Percentiles rank a stretch among this genome's conserved stretches.
Conservation (phyloP, 1,140 invertebrate species). For the Paralvinella palmiformis region DNA sequence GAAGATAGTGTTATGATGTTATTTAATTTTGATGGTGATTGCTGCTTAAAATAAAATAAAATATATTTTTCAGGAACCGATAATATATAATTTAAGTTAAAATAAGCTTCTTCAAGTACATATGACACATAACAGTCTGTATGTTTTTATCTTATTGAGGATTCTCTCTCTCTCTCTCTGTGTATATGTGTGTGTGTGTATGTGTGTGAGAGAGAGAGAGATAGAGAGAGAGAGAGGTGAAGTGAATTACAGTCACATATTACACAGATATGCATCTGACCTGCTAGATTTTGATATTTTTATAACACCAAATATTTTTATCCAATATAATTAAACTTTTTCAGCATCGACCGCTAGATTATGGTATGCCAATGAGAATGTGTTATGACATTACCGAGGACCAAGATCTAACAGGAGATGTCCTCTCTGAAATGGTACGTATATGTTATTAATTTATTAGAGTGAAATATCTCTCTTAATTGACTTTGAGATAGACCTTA, state of each 20-base stretch:
- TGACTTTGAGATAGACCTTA: no score
- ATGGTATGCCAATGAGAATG: constrained; percentile 82
- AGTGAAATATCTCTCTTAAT: no score
- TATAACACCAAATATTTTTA: constrained; percentile 10
- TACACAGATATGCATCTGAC: no score
- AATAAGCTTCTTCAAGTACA: not conserved
- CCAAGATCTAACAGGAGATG: constrained; percentile 70
- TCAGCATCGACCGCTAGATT: constrained; percentile 74
- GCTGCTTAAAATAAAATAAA: not conserved
- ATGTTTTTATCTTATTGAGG: not conserved
- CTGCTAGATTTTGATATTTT: not conserved
- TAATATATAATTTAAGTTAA: not conserved
- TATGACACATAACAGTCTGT: not conserved
- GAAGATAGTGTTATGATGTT: not conserved
- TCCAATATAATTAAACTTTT: constrained; percentile 16
- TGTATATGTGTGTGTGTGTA: no score
- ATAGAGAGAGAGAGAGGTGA: no score
- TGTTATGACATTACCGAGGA: constrained; percentile 78
- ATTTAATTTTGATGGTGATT: not conserved
- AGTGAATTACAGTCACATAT: no score
- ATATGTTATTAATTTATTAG: no score
- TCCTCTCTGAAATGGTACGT: constrained; percentile 79
- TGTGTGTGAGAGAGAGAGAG: no score
- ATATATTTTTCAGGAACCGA: not conserved
- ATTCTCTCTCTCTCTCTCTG: not conserved